Base-by-base conservation (phyloP, 2,113 vertebrate genomes). In the Vulpes lagopus region DNA sequence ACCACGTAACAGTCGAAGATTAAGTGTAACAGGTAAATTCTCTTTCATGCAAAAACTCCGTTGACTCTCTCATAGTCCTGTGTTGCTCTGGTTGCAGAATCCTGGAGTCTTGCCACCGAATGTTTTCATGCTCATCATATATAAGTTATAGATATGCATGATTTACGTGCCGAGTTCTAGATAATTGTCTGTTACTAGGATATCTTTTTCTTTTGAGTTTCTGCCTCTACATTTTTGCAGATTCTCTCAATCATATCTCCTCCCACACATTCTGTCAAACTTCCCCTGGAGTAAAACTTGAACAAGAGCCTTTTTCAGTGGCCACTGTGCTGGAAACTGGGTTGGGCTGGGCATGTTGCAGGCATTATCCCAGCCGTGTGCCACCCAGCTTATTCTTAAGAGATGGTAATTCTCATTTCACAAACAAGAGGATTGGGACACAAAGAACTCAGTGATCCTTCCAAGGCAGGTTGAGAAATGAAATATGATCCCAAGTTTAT, bases 141-240 rank as follows among this genome's bases (percentile, higher is more conserved):
- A 11, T 22, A 76, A 16, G 32, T 55, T 35, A 49, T 5, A 71
- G 92, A 90, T n/a, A 79, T 0, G 5, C 43, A 30, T 19, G 49
- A 90, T 51, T 74, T 82, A 74, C 38, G 17, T 2, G 11, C 59
- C 7, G 17, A 71, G 76, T 82, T 92, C 19, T 5, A 87, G 89
- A 65, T 27, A 71, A 79, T 76, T 83, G 92, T 89, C 96, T 95
- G 38, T 38, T 84, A 25, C 65, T 30, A 23, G 38, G 30, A n/a
- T 38, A 57, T 49, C 51, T 82, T 82, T 87, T 43, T 43, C 81
- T 32, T 65, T 35, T 74, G 65, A 53, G 32, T 23, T 17, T 76
- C 74, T 92, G 74, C 35, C 57, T 86, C 67, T 60, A 10, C 4
- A 7, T 35, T 80, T 85, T 64, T 38, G 7, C 38, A 51, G 23